phyloP scores from a whole-genome alignment of 2,113 vertebrate species.

The Brevimyrus niger region DNA sequence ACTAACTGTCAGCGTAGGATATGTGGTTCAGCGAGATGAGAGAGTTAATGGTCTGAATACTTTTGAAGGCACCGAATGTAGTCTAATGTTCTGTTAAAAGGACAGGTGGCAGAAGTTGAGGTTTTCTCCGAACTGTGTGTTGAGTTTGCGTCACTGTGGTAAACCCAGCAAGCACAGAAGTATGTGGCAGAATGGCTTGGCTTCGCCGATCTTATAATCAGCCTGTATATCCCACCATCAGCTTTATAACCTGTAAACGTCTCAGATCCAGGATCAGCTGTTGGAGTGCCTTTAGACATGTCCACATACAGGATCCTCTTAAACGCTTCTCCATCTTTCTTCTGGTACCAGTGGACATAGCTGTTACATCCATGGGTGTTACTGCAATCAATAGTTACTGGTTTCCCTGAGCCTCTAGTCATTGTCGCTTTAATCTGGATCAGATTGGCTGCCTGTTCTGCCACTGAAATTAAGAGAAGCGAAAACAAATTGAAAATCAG shows the following conservation, averaged over 20 bases:
- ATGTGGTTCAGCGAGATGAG: no score
- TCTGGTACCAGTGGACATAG: constrained; percentile 25
- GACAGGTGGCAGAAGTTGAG: neutral
- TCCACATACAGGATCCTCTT: neutral
- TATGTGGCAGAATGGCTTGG: neutral
- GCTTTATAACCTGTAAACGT: neutral
- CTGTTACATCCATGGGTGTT: neutral
- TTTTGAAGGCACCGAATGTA: no score
- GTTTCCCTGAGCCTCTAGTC: neutral
- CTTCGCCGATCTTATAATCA: neutral
- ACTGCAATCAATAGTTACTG: constrained; percentile 5
- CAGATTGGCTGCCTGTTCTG: neutral
- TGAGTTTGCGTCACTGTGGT: neutral
- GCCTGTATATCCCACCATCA: neutral
- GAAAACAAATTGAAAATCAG: neutral
- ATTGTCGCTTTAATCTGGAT: neutral
- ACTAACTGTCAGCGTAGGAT: no score
- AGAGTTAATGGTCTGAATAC: no score
- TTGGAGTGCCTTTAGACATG: neutral
- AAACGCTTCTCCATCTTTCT: constrained; percentile 4
- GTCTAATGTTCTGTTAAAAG: no score
- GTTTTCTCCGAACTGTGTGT: neutral
- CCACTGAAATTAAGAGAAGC: neutral
- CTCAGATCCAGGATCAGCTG: neutral
- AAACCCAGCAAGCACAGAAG: neutral